Evolutionary conservation across 2,888 invertebrate genomes (phyloP).

Genomic region (Nasonia oneida): DNA sequence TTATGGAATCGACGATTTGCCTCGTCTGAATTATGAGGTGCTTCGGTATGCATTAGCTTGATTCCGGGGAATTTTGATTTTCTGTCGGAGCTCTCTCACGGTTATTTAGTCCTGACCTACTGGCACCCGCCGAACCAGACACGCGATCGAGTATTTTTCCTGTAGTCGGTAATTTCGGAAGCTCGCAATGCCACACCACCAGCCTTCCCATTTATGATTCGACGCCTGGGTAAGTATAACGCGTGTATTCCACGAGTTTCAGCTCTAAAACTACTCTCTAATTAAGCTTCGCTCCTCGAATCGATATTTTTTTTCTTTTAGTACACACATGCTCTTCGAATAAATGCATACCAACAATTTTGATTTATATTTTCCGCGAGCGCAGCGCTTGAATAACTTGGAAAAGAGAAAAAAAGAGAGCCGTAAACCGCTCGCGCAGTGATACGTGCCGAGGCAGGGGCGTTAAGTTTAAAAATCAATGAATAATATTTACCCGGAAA

Average conservation of each 20-base stretch:
- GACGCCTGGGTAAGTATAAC: background rate
- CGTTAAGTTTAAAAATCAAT: conserved; percentile 43
- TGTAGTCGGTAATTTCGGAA: conserved; percentile 51
- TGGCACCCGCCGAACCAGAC: background rate
- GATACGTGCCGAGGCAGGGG: background rate
- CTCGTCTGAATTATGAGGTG: conserved; percentile 50
- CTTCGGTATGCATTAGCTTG: conserved; percentile 56
- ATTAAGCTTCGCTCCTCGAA: background rate
- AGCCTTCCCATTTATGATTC: conserved; percentile 44
- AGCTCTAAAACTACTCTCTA: conserved; percentile 11
- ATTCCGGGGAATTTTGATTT: conserved; percentile 57
- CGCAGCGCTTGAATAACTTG: no score
- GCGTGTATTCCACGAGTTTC: background rate
- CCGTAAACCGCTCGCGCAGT: conserved; percentile 26
- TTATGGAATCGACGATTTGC: conserved; percentile 27
- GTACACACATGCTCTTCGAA: background rate
- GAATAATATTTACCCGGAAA: conserved; percentile 48
- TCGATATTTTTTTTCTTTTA: background rate
- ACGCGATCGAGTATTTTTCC: conserved; percentile 60
- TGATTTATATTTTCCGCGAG: background rate
- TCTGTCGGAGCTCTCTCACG: conserved; percentile 35
- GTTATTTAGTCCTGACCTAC: conserved; percentile 59
- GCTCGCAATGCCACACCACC: conserved; percentile 24
- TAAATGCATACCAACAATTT: background rate
- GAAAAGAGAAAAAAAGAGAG: background rate